Conservation (phyloP, 2,113 vertebrate genomes). For the Prionailurus viverrinus region DNA sequence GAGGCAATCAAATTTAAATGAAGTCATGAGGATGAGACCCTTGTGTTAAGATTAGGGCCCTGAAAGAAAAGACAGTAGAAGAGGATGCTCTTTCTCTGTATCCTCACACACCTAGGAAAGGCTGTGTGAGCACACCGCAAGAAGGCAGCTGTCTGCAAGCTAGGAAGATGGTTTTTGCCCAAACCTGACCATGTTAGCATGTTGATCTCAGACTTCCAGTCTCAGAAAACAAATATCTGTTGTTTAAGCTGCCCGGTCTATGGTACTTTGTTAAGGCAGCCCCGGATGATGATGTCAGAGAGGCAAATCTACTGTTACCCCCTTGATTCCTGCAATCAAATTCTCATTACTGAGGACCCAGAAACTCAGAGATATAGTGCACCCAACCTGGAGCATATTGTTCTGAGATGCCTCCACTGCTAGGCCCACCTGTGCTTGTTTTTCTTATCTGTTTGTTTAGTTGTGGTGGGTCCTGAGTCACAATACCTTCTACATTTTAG, state of each 20-base stretch:
- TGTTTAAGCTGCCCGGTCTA: background rate
- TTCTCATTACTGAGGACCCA: background rate
- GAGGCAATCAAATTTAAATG: background rate
- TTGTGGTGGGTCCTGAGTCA: background rate
- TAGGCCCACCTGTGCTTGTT: background rate
- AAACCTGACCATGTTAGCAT: background rate
- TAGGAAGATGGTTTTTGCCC: background rate
- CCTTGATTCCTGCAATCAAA: background rate
- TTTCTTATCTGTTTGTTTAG: background rate
- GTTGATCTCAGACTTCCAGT: background rate
- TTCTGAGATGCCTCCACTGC: background rate
- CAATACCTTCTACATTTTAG: background rate
- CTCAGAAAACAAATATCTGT: background rate
- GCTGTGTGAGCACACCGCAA: background rate
- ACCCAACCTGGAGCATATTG: background rate
- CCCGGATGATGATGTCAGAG: background rate
- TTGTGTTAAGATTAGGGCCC: background rate
- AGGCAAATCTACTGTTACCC: fast-evolving
- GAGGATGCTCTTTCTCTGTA: background rate
- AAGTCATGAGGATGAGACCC: background rate
- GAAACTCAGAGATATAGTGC: background rate
- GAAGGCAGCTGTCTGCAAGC: background rate
- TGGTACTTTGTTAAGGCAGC: background rate
- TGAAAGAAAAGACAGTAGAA: background rate
- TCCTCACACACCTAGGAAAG: background rate